phyloP scores from a whole-genome alignment of 2,797 vertebrate species.

The Notamacropus eugenii region DNA sequence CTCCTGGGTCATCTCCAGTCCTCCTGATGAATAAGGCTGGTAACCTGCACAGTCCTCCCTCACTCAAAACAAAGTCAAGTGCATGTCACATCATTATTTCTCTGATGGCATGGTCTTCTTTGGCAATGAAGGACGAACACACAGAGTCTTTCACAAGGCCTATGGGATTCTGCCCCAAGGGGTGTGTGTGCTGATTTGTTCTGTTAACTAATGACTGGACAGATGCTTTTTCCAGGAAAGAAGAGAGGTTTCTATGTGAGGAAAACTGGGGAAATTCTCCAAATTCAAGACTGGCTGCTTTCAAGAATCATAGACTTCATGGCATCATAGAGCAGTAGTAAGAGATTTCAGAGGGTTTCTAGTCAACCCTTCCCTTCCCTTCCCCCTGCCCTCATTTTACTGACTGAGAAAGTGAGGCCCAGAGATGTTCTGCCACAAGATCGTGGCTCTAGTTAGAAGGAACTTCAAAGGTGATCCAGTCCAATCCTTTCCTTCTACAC shows the following conservation, averaged over 20 bases:
- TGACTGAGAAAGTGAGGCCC: background rate
- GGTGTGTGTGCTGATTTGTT: background rate
- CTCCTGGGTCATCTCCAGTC: no score
- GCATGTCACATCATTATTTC: no score
- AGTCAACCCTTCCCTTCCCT: background rate
- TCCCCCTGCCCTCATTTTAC: background rate
- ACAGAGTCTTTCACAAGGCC: background rate
- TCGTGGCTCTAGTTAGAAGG: background rate
- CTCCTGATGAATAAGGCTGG: no score
- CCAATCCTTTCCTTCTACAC: background rate
- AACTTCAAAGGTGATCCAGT: background rate
- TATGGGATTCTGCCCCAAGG: background rate
- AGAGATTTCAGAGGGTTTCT: background rate
- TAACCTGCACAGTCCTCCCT: no score
- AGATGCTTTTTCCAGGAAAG: background rate
- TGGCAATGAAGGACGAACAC: no score
- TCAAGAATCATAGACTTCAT: background rate
- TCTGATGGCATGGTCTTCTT: no score
- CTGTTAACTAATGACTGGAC: background rate
- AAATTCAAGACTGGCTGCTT: background rate
- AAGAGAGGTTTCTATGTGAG: background rate
- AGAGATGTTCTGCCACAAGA: background rate
- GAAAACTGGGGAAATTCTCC: background rate
- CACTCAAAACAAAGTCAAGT: no score
- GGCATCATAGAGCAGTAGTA: background rate